Percentiles rank a stretch among this genome's conserved stretches.
These are phyloP conservation scores for Halictus rubicundus DNA, from an alignment of 1,140 invertebrate species.

Conservation along the genomic window DNA sequence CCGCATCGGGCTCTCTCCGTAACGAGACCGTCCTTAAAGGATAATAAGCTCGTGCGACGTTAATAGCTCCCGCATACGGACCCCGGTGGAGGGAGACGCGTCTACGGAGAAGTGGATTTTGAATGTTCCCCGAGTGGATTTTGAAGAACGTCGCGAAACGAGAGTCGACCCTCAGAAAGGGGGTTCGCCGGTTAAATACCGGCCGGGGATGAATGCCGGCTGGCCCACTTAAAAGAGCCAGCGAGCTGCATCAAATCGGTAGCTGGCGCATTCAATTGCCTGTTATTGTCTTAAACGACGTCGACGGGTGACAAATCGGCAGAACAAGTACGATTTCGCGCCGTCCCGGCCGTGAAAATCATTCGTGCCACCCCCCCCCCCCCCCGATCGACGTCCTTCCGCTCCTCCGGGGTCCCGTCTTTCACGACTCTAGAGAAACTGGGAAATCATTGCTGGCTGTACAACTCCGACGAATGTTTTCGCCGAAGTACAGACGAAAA, in stretches of 20 bases:
- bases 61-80: constrained; percentile 42
- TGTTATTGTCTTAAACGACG: neutral
- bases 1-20: constrained; percentile 20
- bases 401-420: too few species aligned
- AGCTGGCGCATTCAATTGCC: neutral
- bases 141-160: constrained; percentile 31
- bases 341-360: too few species aligned
- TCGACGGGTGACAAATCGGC: neutral
- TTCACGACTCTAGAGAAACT: too few species aligned
- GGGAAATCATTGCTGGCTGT: too few species aligned
- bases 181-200: constrained; percentile 6
- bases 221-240: constrained; percentile 1
- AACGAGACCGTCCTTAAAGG: constrained; percentile 53
- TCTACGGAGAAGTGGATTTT: constrained; percentile 46
- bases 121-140: constrained; percentile 25
- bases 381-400: too few species aligned
- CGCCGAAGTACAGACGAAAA: too few species aligned
- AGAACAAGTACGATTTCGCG: neutral
- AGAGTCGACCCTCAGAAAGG: neutral
- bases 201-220: neutral
- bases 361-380: too few species aligned
- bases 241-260: neutral
- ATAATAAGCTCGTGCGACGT: constrained; percentile 56
- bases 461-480: too few species aligned
- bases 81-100: neutral